Conservation (phyloP, 2,113 vertebrate species). For the Labeo rohita region DNA sequence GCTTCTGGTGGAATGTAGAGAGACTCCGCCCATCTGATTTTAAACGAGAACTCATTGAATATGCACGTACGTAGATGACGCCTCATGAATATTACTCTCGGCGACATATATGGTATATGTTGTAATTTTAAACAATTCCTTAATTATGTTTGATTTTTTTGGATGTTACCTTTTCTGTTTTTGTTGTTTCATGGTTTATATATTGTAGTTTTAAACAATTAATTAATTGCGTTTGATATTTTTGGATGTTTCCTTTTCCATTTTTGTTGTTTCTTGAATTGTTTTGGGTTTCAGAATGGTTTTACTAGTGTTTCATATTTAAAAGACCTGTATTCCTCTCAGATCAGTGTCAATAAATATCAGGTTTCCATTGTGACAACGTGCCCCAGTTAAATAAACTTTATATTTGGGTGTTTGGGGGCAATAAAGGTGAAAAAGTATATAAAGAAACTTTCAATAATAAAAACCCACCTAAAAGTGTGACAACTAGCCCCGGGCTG, state of each 20-base stretch:
- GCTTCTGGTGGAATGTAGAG: not conserved
- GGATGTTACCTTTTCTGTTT: not conserved
- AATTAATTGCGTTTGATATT: not conserved
- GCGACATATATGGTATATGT: too few relatives aligned
- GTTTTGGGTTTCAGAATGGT: not conserved
- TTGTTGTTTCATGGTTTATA: not conserved
- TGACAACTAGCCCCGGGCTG: not conserved
- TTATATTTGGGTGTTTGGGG: not conserved
- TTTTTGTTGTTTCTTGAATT: not conserved
- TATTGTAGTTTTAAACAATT: not conserved
- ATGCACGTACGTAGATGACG: not conserved
- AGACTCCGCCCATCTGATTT: not conserved
- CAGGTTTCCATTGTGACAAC: not conserved
- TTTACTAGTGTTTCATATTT: not conserved
- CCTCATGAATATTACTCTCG: not conserved
- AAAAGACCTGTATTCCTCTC: not conserved
- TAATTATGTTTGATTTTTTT: not conserved
- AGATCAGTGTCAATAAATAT: not conserved
- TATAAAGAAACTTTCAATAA: not conserved
- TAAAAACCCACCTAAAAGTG: not conserved
- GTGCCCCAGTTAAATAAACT: not conserved
- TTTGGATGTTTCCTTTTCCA: not conserved
- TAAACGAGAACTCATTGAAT: not conserved
- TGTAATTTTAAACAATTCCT: not conserved
- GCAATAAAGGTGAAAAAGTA: not conserved